Conservation (phyloP, 2,113 vertebrate species). For the Actinemys pallida region DNA sequence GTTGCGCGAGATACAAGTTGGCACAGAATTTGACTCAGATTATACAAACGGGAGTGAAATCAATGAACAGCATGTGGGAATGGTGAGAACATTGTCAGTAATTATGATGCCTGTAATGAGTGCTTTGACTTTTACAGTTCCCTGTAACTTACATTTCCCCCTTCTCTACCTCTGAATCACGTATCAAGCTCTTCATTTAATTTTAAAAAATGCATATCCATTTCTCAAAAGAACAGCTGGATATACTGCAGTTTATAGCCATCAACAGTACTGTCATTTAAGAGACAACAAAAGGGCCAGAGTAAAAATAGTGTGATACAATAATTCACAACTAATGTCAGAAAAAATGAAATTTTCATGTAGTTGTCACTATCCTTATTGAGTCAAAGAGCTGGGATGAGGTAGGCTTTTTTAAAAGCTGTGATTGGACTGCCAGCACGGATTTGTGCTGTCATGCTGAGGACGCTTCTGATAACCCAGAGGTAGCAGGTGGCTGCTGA, state of each 20-base stretch:
- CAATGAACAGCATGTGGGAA: constrained; percentile 26
- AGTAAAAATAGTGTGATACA: constrained; percentile 71
- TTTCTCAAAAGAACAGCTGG: constrained; percentile 29
- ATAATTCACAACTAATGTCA: constrained; percentile 73
- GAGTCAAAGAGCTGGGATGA: constrained; percentile 47
- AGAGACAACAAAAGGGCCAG: background rate
- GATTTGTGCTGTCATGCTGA: constrained; percentile 78
- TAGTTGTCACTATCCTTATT: constrained; percentile 62
- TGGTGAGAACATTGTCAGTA: constrained; percentile 50
- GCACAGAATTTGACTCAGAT: background rate
- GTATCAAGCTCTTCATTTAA: constrained; percentile 2
- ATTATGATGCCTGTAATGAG: constrained; percentile 44
- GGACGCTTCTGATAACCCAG: constrained; percentile 65
- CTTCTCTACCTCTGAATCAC: background rate
- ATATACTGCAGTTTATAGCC: constrained; percentile 37
- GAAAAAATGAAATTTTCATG: constrained; percentile 67
- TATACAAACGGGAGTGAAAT: constrained; percentile 29
- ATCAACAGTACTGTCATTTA: constrained; percentile 63
- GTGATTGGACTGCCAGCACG: constrained; percentile 78
- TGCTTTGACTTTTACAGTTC: constrained; percentile 40
- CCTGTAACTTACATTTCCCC: constrained; percentile 43
- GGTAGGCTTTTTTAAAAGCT: constrained; percentile 69
- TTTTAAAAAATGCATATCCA: background rate
- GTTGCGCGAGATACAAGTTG: background rate
- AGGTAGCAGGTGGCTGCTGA: constrained; percentile 79